Evolutionary conservation across 2,888 invertebrate species (phyloP).

Genomic region (Sarcophaga rosellei): DNA sequence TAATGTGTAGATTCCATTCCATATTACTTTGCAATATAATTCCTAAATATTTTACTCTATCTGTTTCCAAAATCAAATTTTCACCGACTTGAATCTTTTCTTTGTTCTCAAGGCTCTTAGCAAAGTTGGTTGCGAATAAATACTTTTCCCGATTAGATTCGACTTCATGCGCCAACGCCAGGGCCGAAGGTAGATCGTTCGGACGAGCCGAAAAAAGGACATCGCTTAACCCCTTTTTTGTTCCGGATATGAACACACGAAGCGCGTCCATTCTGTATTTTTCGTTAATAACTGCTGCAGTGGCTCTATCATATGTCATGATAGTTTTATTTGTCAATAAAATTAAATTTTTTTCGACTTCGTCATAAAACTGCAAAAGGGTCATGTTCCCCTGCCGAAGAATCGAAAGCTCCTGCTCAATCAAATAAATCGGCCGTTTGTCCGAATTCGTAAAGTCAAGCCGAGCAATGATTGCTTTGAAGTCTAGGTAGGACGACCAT

Average conservation of each 20-base stretch:
- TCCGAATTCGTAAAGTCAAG: conserved; percentile 22
- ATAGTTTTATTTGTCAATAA: conserved; percentile 64
- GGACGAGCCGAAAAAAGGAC: conserved; percentile 59
- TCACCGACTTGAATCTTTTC: no score
- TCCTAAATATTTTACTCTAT: no score
- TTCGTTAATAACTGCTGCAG: conserved; percentile 59
- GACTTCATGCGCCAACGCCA: conserved; percentile 47
- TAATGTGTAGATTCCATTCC: no score
- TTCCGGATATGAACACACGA: conserved; percentile 55
- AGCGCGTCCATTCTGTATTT: conserved; percentile 66
- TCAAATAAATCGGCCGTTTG: conserved; percentile 22
- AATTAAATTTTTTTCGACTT: conserved; percentile 65
- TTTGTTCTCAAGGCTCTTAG: conserved; percentile 28
- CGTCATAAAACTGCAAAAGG: conserved; percentile 58
- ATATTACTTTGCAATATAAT: no score
- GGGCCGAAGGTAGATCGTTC: conserved; percentile 37
- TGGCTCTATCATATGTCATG: conserved; percentile 59
- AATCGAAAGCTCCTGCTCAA: conserved; percentile 54
- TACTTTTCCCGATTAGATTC: conserved; percentile 48
- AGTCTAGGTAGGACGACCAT: conserved; percentile 28
- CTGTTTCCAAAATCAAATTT: no score
- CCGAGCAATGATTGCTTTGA: conserved; percentile 16
- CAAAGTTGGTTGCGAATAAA: conserved; percentile 46
- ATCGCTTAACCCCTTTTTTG: conserved; percentile 52
- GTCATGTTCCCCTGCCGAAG: conserved; percentile 54